These are phyloP conservation scores for Platorchestia sp. DNA, from an alignment of 1,140 invertebrate species.

Conservation along the genomic window DNA sequence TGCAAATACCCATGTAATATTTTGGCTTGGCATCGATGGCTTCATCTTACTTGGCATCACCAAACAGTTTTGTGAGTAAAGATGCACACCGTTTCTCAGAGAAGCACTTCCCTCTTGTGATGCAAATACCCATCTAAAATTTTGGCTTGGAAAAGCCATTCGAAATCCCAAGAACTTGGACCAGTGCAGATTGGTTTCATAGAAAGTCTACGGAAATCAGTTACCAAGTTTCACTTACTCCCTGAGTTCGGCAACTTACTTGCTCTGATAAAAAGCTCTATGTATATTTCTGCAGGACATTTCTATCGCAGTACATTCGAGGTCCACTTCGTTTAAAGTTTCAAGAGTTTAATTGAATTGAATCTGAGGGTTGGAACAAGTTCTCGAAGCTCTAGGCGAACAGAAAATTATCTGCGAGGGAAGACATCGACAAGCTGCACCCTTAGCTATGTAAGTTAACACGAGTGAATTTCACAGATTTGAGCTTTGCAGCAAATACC, in stretches of 20 bases:
- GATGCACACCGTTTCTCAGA: not conserved
- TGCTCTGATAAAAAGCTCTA: not conserved
- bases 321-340: not conserved
- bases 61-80: not conserved
- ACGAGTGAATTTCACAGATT: too few species aligned
- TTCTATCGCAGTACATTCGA: slow-evolving; percentile 8
- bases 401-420: not conserved
- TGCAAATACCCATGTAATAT: too few species aligned
- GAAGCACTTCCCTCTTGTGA: not conserved
- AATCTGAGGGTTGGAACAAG: not conserved
- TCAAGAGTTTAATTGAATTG: not conserved
- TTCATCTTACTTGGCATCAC: not conserved
- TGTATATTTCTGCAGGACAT: not conserved
- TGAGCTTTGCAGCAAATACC: too few species aligned
- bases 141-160: not conserved
- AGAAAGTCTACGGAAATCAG: slow-evolving; percentile 47
- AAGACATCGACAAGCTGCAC: not conserved
- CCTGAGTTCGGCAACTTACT: not conserved
- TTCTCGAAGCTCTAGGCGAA: not conserved
- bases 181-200: slow-evolving; percentile 36
- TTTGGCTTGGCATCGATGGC: not conserved
- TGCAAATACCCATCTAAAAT: not conserved
- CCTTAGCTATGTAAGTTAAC: not conserved
- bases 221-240: slow-evolving; percentile 45
- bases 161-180: not conserved